These are phyloP conservation scores for Cotesia congregata DNA, from an alignment of 2,888 invertebrate genomes.

Conservation along the genomic window DNA sequence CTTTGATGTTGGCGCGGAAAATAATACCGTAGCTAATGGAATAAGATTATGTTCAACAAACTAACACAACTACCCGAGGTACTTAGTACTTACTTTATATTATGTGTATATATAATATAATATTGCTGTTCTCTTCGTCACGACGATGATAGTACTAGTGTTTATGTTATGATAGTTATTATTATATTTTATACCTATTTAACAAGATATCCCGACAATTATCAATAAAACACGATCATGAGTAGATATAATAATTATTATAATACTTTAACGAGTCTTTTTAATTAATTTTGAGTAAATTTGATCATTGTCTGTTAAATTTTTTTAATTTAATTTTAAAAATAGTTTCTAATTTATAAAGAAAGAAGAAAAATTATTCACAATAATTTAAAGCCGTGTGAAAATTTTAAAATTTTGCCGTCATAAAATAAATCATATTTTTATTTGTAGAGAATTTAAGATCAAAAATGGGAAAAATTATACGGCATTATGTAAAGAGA, in stretches of 20 bases:
- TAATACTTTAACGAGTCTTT: neutral
- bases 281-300: neutral
- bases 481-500: neutral
- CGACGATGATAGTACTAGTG: neutral
- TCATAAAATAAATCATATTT: no score
- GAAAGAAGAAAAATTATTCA: no score
- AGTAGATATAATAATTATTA: neutral
- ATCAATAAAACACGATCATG: neutral
- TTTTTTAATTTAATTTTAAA: neutral
- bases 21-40: slow-evolving; percentile 55
- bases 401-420: no score
- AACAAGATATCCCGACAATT: neutral
- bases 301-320: neutral
- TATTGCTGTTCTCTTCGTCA: neutral
- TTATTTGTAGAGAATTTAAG: no score
- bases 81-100: slow-evolving; percentile 1
- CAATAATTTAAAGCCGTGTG: no score
- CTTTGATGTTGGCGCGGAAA: slow-evolving; percentile 69
- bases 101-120: neutral
- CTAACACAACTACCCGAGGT: neutral
- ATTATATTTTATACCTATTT: neutral
- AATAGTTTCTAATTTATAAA: neutral
- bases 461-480: neutral
- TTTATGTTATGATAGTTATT: neutral
- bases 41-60: slow-evolving; percentile 18